Evolutionary conservation across 1,140 invertebrate species (phyloP), one percentile per base, ranked within the genome.

Genomic region (Dendrolimus kikuchii): DNA sequence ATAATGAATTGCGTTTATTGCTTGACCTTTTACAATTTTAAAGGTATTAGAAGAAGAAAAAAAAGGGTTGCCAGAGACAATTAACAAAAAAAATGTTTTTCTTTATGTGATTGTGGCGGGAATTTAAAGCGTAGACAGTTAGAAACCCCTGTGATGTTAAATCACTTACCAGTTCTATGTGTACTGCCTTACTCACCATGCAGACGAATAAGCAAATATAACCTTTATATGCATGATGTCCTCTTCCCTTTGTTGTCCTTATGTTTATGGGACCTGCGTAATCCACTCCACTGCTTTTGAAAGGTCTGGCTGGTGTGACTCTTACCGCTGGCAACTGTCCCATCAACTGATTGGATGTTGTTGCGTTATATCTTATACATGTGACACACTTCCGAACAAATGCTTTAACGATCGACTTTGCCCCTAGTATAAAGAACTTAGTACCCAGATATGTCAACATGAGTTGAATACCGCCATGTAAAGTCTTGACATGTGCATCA

Each of bases 141-240:
- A 49, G 5, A 10, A 49, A 49, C 6, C 36, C 47, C 6, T 38
- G 5, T 38, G 41, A 7, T 6, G 50, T 44, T 7, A 52, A n/a
- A 38, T 43, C 43, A 37, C 43, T 46, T 9, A 53, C 51, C 36
- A 39, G 37, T 9, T 53, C 51, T 8, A 53, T 6, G 10, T 46
- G 51, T 37, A 53, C 40, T 4, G 51, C 51, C n/a, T 39, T 7
- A 6, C 44, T 46, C n/a, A 40, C 51, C 51, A 53, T 53, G 37
- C 51, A 53, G 2, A 46, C 37, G 40, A 53, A 53, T 5, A 53
- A 36, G n/a, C 51, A 39, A 3, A 53, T 53, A 36, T 53, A 53
- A 1, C 43, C 51, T 23, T 53, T 53, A 36, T 46, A 53, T 3
- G 43, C 9, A 6, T 40, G 9, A 40, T 10, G 5, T 7, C 51